Evolutionary conservation across 1,140 invertebrate genomes (phyloP).

Genomic region (Chironomus tepperi): DNA sequence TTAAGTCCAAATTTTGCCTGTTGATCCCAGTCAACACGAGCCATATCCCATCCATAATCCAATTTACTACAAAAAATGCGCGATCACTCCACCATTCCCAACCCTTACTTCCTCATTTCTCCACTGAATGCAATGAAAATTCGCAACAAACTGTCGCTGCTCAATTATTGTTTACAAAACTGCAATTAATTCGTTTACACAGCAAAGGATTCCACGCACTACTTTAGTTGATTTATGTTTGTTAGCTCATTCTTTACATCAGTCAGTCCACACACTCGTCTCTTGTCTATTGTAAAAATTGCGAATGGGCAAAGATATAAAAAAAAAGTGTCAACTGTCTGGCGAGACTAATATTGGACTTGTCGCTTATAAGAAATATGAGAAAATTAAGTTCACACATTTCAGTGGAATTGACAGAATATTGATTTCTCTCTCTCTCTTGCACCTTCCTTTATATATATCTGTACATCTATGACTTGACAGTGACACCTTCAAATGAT

Average conservation of each 20-base stretch:
- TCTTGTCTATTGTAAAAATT: too few species aligned
- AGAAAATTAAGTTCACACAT: slow-evolving; percentile 13
- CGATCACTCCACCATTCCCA: neutral
- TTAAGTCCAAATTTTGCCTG: too few species aligned
- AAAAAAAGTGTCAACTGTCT: too few species aligned
- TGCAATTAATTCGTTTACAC: slow-evolving; percentile 18
- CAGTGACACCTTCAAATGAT: slow-evolving; percentile 11
- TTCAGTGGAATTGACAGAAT: neutral
- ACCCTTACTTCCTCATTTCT: too few species aligned
- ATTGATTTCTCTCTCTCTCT: neutral
- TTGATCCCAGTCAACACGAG: too few species aligned
- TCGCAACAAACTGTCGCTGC: neutral
- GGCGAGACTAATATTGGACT: too few species aligned
- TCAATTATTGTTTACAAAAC: slow-evolving; percentile 19
- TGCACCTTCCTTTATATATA: too few species aligned
- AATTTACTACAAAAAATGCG: neutral
- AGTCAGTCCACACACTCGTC: neutral
- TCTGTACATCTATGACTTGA: neutral
- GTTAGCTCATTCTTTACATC: slow-evolving; percentile 7
- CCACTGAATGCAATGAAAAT: neutral
- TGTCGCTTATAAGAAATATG: neutral
- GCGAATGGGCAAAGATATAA: too few species aligned
- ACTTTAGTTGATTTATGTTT: neutral
- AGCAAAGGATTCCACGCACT: slow-evolving; percentile 12
- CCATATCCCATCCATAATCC: too few species aligned